Base-by-base conservation (phyloP, 1,140 invertebrate species). In the Acromyrmex charruanus region DNA sequence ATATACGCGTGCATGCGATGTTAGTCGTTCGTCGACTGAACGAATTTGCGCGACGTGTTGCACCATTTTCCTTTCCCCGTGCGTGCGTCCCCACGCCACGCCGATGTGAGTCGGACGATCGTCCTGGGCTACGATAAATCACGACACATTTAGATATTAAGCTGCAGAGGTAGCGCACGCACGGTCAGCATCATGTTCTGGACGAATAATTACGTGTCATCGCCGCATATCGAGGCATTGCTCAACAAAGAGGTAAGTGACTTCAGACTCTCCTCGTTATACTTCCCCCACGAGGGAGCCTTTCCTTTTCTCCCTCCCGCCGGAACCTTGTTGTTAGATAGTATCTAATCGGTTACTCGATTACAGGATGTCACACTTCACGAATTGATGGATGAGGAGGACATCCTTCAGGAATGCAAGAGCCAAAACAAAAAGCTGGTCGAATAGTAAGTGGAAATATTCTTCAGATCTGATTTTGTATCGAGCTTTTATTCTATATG, bases 321-420 rank as follows among this genome's bases (percentile, higher is more conserved):
- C 14, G 1, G 2, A 9, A 7, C 16, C n/a, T 39, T 68, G 5
- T 39, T 68, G 5, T 86, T 39, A 1, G 31, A 71, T 9, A 49
- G 53, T 39, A 69, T 84, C 25, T 71, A 77, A 87, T 77, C 39
- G 21, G 58, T 25, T 75, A 10, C 7, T 75, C 61, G 89, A 91
- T 97, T 96, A 79, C 94, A 99, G 98, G 97, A 98, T 97, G 97
- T 99, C 69, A 99, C 98, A 25, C 96, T 99, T 69, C 96, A 97
- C 91, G 98, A 99, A 94, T 96, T 99, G 80, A 96, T 99, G 96
- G 98, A 99, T 94, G 98, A 99, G 95, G 98, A 99, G 94, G 98
- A 99, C 95, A 98, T 99, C 93, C 96, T 99, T 86, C 98, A 99
- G 95, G 98, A 99, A 96, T 99, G 98, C 95, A 99, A 98, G 96